Conservation (phyloP, 2,888 invertebrate genomes). For the Amphipyra berbera region DNA sequence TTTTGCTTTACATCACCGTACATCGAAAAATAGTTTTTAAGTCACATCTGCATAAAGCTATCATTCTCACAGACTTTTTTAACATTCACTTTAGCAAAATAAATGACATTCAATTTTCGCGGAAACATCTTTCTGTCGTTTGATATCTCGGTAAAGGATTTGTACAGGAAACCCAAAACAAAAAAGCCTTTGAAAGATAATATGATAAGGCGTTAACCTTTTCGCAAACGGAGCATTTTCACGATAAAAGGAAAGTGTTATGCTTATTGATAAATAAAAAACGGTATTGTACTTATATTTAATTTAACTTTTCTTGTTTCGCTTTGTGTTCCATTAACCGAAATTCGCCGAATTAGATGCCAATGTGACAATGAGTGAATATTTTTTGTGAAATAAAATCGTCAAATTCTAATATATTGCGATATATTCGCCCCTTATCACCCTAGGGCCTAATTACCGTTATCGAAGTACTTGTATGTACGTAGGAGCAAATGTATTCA, state of each 20-base stretch:
- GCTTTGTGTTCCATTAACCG: neutral
- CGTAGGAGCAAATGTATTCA: neutral
- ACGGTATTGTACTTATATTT: slow-evolving; percentile 1
- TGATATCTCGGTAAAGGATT: slow-evolving; percentile 25
- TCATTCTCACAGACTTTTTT: slow-evolving; percentile 5
- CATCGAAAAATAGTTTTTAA: slow-evolving; percentile 37
- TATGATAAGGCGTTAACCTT: slow-evolving; percentile 41
- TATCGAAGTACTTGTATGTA: neutral
- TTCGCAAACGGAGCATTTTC: slow-evolving; percentile 15
- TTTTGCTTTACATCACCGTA: slow-evolving; percentile 32
- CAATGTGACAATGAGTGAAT: neutral
- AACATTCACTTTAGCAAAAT: slow-evolving; percentile 10
- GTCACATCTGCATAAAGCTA: slow-evolving; percentile 16
- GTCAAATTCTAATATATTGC: neutral
- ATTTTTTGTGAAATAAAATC: too few species aligned
- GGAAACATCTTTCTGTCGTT: slow-evolving; percentile 2
- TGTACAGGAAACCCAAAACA: slow-evolving; percentile 21
- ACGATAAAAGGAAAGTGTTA: slow-evolving; percentile 33
- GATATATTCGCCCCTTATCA: neutral
- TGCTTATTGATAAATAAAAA: slow-evolving; percentile 24
- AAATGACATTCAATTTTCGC: slow-evolving; percentile 12
- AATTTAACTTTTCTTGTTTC: neutral
- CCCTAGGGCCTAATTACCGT: neutral
- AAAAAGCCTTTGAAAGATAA: slow-evolving; percentile 36
- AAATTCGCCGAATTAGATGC: neutral